Conservation (phyloP, 2,113 vertebrate genomes). For the Phaetusa simplex region DNA sequence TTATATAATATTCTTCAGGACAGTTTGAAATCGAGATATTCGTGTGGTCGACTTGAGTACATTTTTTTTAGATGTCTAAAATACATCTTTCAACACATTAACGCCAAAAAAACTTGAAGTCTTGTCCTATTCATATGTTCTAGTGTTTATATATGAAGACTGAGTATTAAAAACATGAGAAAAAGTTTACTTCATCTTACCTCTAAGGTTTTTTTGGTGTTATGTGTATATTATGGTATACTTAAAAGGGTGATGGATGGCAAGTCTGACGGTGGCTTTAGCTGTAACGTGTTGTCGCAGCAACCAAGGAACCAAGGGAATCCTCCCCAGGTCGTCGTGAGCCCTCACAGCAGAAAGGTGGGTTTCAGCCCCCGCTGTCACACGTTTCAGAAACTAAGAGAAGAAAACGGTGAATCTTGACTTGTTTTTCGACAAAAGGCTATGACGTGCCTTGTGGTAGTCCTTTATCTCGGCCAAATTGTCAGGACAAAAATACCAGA, state of each 20-base stretch:
- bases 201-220: neutral
- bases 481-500: neutral
- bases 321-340: neutral
- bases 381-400: neutral
- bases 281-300: neutral
- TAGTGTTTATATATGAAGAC: neutral
- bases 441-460: rapidly evolving
- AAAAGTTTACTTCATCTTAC: neutral
- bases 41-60: neutral
- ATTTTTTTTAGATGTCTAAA: neutral
- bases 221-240: neutral
- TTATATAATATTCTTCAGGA: neutral
- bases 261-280: neutral
- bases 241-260: neutral
- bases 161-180: neutral
- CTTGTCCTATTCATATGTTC: neutral
- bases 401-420: neutral
- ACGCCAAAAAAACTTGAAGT: neutral
- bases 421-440: neutral
- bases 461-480: neutral
- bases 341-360: neutral
- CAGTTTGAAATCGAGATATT: neutral
- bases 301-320: neutral
- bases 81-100: neutral
- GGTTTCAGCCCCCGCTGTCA: neutral